Percentiles rank a stretch among this genome's conserved stretches.
Evolutionary conservation across 2,888 invertebrate species (phyloP).

Genomic region (Pammene fasciana): DNA sequence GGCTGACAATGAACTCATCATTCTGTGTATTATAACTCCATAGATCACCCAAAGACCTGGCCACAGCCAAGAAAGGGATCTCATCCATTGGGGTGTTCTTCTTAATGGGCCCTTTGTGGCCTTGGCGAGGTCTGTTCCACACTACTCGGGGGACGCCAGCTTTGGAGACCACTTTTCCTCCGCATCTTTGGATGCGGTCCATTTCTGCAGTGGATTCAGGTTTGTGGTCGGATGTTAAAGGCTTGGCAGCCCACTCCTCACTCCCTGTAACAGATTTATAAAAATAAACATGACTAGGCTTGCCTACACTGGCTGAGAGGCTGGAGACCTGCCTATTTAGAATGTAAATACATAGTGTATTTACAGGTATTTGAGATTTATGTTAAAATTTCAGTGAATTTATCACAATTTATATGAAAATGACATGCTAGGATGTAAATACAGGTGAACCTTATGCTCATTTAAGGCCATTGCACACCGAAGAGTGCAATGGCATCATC

Average conservation of each 20-base stretch:
- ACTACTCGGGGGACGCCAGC: slow-evolving; percentile 97
- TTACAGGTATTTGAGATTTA: no score
- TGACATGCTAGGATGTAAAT: no score
- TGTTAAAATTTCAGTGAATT: no score
- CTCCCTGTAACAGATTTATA: slow-evolving; percentile 67
- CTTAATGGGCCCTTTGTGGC: slow-evolving; percentile 91
- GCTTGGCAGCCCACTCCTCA: slow-evolving; percentile 90
- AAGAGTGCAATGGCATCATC: no score
- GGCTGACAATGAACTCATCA: slow-evolving; percentile 98
- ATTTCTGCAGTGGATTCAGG: slow-evolving; percentile 94
- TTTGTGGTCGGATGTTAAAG: slow-evolving; percentile 96
- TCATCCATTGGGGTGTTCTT: slow-evolving; percentile 96
- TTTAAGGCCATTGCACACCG: no score
- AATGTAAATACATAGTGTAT: no score
- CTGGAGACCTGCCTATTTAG: no score
- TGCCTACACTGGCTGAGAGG: no score
- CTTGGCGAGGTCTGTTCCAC: slow-evolving; percentile 96
- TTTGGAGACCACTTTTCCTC: slow-evolving; percentile 89
- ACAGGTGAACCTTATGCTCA: no score
- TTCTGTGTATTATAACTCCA: slow-evolving; percentile 98
- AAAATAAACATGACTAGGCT: no score
- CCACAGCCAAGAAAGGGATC: slow-evolving; percentile 98
- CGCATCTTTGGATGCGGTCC: slow-evolving; percentile 90
- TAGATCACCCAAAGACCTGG: slow-evolving; percentile 96
- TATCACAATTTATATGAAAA: no score